phyloP scores from a whole-genome alignment of 2,113 vertebrate genomes.

The Megaptera novaeangliae region DNA sequence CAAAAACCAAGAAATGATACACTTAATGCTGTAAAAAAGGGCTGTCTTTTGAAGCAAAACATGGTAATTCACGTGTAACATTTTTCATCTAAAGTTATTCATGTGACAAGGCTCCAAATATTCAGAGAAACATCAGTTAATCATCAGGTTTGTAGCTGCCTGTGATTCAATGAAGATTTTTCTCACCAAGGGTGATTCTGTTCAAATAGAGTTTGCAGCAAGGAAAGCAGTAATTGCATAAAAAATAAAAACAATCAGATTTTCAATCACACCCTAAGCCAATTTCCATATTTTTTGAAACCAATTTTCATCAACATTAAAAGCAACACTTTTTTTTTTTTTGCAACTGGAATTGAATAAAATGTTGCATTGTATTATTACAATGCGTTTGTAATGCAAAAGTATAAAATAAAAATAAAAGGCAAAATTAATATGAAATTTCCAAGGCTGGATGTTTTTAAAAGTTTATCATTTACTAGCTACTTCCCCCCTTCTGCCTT shows the following conservation, averaged over 20 bases:
- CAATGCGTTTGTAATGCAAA: not conserved
- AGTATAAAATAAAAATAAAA: not conserved
- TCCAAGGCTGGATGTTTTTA: not conserved
- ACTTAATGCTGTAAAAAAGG: not conserved
- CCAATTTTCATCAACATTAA: not conserved
- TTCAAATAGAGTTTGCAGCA: not conserved
- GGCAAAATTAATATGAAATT: not conserved
- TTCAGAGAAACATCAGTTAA: conserved; percentile 1
- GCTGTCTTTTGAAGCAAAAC: not conserved
- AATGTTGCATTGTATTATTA: not conserved
- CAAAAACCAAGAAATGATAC: not conserved
- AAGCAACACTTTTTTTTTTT: not conserved
- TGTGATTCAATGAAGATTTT: not conserved
- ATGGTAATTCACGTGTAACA: not conserved
- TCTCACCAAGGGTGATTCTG: not conserved
- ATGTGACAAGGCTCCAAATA: not conserved
- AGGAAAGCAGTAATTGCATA: not conserved
- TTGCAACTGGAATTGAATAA: not conserved
- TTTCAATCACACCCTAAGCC: not conserved
- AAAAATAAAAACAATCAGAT: not conserved
- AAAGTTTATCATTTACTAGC: not conserved
- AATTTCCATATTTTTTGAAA: not conserved
- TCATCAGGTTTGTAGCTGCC: not conserved
- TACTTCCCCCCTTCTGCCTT: not conserved
- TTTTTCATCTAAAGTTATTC: not conserved